phyloP scores from a whole-genome alignment of 2,797 vertebrate genomes.

The Leucoraja ocellata region DNA sequence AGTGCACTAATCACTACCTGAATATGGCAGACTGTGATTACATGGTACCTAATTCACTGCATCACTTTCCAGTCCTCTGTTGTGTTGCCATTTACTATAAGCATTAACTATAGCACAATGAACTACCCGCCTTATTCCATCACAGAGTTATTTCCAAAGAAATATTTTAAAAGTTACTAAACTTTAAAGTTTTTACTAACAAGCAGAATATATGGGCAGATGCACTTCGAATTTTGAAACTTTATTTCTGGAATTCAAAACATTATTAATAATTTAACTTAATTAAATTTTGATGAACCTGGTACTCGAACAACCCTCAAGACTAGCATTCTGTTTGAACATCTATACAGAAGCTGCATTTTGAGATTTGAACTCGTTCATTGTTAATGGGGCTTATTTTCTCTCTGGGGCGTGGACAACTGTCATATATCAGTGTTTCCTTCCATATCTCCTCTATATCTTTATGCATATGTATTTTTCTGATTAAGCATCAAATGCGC shows the following conservation, averaged over 20 bases:
- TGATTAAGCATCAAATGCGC: neutral
- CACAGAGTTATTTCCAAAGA: neutral
- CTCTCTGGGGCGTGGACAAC: neutral
- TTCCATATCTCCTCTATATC: neutral
- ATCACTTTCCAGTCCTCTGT: neutral
- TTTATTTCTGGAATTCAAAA: neutral
- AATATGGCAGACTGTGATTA: neutral
- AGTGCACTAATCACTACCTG: neutral
- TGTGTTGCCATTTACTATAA: neutral
- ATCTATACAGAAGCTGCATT: neutral
- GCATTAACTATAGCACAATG: neutral
- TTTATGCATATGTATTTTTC: neutral
- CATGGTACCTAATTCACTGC: neutral
- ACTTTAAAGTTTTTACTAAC: neutral
- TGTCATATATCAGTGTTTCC: neutral
- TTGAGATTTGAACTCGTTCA: neutral
- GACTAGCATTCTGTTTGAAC: conserved; percentile 17
- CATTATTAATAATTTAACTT: conserved; percentile 16
- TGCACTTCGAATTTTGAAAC: neutral
- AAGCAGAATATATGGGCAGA: neutral
- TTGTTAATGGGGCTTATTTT: neutral
- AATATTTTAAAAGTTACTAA: neutral
- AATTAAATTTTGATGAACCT: neutral
- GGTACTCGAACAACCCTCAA: neutral
- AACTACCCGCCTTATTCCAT: neutral